A percentile compares a stretch with the other conserved stretches of the same genome.
Evolutionary conservation across 1,140 invertebrate species (phyloP).

Genomic region (Helicorthomorpha holstii): DNA sequence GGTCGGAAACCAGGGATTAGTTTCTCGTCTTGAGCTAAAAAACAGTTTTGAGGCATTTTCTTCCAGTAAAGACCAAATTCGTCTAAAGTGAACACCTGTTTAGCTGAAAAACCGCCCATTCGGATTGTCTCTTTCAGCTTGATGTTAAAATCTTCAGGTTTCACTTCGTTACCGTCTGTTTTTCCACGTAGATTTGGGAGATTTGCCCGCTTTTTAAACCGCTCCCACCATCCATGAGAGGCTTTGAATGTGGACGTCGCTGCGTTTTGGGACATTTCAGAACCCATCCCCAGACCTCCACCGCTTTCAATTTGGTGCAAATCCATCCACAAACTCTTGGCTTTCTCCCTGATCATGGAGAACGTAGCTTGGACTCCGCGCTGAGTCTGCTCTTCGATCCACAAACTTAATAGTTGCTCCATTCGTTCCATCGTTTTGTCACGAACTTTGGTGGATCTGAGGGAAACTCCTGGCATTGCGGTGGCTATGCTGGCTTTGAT

Average conservation of each 20-base stretch:
- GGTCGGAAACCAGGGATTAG: constrained; percentile 8
- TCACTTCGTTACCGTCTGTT: neutral
- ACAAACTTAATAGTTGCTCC: constrained; percentile 2
- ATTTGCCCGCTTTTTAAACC: neutral
- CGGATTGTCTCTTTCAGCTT: neutral
- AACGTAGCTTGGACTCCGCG: neutral
- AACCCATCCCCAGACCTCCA: neutral
- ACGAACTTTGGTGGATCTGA: neutral
- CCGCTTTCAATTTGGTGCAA: too few relatives aligned
- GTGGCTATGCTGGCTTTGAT: neutral
- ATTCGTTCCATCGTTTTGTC: constrained; percentile 2
- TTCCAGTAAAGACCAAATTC: constrained; percentile 26
- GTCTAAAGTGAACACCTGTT: constrained; percentile 27
- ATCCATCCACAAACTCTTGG: constrained; percentile 2
- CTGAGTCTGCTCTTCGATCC: neutral
- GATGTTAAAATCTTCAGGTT: neutral
- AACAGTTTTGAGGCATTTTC: constrained; percentile 12
- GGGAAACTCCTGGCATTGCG: neutral
- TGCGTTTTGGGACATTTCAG: neutral
- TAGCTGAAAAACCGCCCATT: constrained; percentile 19
- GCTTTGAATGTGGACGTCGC: neutral
- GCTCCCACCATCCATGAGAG: neutral
- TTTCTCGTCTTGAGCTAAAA: constrained; percentile 7
- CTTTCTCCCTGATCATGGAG: constrained; percentile 8
- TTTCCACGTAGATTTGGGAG: neutral